Base-by-base conservation (phyloP, 2,888 invertebrate genomes). In the Sminthurides aquaticus region DNA sequence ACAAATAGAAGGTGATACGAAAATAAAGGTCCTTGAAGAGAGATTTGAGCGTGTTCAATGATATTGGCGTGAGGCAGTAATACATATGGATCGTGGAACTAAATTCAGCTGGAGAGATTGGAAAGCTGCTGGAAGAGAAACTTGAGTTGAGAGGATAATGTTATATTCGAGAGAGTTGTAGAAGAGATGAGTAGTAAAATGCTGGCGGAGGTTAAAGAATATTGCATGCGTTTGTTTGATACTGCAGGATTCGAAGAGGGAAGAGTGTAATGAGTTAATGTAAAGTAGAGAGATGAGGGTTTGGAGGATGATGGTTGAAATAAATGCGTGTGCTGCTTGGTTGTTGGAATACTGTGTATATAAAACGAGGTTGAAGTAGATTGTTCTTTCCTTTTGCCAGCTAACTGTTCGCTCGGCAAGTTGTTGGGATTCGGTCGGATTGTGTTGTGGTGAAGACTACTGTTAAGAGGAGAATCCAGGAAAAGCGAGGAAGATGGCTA, bases 341-440 rank as follows among this genome's bases (percentile, higher is more conserved):
- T n/a, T n/a, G n/a, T n/a, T n/a, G n/a, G n/a, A n/a, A n/a, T n/a
- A n/a, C n/a, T n/a, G n/a, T n/a, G n/a, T 11, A 34, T 15, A 34
- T 34, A 34, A 34, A 34, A 34, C 5, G 43, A 34, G 43, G 43
- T 34, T 34, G 43, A 34, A 34, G 43, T 15, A 34, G 15, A 15
- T 25, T 22, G 2, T 25, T 55, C 24, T 15, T 20, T 25, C 24
- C 55, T 55, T 55, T 55, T 55, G 24, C 55, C 55, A 55, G 55
- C 55, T 25, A 55, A 55, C 55, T 25, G 55, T 55, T 25, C 25
- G 55, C 5, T 20, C 18, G 55, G 22, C 55, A 55, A 25, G 43
- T 34, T 34, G 43, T 34, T 34, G 43, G 43, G 43, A 34, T 5
- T 34, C 43, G 5, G 5, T 5, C 15, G 8, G 43, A 34, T 15